Conservation (phyloP, 2,888 invertebrate species). For the Ashinkailepas kermadecensis region DNA sequence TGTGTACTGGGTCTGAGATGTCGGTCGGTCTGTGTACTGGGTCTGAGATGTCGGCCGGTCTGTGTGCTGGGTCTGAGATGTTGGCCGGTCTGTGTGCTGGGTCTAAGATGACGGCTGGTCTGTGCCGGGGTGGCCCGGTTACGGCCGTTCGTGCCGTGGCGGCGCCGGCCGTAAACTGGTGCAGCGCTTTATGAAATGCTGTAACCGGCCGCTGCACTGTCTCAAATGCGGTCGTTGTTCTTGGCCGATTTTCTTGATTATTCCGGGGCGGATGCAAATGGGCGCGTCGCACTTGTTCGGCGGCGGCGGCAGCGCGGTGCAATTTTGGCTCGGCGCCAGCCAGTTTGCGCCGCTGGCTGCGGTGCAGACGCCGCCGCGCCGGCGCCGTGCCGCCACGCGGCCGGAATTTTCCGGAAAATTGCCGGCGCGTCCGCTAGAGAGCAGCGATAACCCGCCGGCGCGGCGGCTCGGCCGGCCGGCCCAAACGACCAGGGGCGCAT, state of each 20-base stretch:
- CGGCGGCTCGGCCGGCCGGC: neutral
- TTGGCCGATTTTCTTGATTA: slow-evolving; percentile 17
- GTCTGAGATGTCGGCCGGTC: no score
- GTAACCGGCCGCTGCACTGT: neutral
- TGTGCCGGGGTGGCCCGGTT: slow-evolving; percentile 37
- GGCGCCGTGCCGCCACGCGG: neutral
- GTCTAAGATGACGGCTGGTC: slow-evolving; percentile 28
- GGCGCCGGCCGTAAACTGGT: neutral
- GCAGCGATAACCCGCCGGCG: neutral
- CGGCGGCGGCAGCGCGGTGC: slow-evolving; percentile 38
- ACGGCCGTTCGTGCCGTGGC: neutral
- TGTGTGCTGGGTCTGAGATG: no score
- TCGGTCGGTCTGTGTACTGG: no score
- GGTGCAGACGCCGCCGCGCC: neutral
- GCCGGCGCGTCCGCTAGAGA: neutral
- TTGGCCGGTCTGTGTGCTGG: no score
- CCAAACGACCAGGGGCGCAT: no score
- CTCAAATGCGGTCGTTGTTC: slow-evolving; percentile 16
- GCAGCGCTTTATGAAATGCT: neutral
- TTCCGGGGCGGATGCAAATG: slow-evolving; percentile 5
- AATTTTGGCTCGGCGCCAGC: slow-evolving; percentile 30
- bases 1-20: no score
- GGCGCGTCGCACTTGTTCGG: slow-evolving; percentile 34
- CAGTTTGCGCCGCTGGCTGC: neutral
- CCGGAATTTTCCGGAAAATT: slow-evolving; percentile 8